A percentile compares a stretch with the other conserved stretches of the same genome.
Evolutionary conservation across 2,113 vertebrate species (phyloP).

Genomic region (Callocephalon fimbriatum): DNA sequence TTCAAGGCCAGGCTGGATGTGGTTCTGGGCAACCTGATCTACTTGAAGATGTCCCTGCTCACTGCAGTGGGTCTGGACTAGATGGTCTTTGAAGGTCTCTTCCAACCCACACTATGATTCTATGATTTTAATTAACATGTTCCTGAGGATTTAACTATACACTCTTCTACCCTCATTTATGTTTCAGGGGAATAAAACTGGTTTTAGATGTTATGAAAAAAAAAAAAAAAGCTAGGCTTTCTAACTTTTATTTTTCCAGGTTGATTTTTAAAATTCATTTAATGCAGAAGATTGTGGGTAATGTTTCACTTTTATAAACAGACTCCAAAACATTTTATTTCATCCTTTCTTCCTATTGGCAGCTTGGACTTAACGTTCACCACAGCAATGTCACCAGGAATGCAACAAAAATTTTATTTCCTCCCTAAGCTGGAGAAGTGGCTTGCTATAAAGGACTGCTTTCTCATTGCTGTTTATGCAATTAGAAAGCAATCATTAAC

Average conservation of each 20-base stretch:
- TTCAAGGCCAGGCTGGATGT: neutral
- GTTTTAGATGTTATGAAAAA: fast-evolving
- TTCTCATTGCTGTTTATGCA: conserved; percentile 4
- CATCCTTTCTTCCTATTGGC: neutral
- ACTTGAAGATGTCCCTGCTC: neutral
- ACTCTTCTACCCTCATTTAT: neutral
- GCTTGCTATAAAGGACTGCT: neutral
- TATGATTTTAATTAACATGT: neutral
- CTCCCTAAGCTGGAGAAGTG: neutral
- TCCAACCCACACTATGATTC: neutral
- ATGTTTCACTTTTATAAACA: neutral
- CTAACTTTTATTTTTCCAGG: neutral
- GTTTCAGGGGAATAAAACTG: neutral
- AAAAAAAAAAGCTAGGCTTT: neutral
- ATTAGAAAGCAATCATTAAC: conserved; percentile 29
- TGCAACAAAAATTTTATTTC: neutral
- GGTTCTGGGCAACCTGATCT: neutral
- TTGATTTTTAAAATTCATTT: neutral
- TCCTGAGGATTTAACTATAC: neutral
- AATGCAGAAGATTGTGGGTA: neutral
- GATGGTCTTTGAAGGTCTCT: neutral
- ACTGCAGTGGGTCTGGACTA: neutral
- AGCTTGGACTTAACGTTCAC: neutral
- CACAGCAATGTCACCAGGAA: neutral
- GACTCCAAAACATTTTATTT: neutral